These are phyloP conservation scores for Parasteatoda tepidariorum DNA, from an alignment of 1,140 invertebrate genomes.

Conservation along the genomic window DNA sequence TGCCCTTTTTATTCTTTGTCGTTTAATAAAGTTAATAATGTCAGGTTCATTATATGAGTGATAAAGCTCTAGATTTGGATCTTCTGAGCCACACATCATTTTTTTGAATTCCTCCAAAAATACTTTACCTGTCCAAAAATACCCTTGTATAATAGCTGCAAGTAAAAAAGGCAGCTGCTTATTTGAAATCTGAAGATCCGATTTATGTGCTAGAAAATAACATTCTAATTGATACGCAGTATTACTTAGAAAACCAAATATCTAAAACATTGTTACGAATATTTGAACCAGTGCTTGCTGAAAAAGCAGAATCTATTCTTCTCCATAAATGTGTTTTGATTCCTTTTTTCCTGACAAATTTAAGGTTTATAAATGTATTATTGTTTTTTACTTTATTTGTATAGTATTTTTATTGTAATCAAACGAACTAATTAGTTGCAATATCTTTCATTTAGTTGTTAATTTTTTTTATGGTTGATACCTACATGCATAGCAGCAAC, in stretches of 20 bases:
- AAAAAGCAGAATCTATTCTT: constrained; percentile 90
- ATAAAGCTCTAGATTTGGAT: too few species aligned
- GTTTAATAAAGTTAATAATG: too few species aligned
- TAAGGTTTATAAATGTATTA: too few species aligned
- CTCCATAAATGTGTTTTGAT: constrained; percentile 72
- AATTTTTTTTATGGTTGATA: not conserved
- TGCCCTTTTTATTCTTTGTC: too few species aligned
- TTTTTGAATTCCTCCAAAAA: too few species aligned
- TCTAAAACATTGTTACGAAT: constrained; percentile 96
- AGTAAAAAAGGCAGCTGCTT: constrained; percentile 94
- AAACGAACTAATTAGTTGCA: not conserved
- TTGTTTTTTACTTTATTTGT: too few species aligned
- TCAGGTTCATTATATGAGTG: too few species aligned
- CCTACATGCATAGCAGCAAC: not conserved
- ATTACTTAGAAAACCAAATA: constrained; percentile 98
- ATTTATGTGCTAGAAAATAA: constrained; percentile 98
- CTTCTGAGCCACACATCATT: too few species aligned
- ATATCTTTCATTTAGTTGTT: not conserved
- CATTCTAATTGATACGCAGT: constrained; percentile 96
- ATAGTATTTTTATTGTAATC: too few species aligned
- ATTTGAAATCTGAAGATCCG: constrained; percentile 89
- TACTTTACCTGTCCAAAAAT: too few species aligned
- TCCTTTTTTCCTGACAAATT: too few species aligned
- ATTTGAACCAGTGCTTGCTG: constrained; percentile 98
- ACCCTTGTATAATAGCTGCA: constrained; percentile 81